These are phyloP conservation scores for Incurvaria masculella DNA, from an alignment of 2,888 invertebrate species.

Conservation along the genomic window DNA sequence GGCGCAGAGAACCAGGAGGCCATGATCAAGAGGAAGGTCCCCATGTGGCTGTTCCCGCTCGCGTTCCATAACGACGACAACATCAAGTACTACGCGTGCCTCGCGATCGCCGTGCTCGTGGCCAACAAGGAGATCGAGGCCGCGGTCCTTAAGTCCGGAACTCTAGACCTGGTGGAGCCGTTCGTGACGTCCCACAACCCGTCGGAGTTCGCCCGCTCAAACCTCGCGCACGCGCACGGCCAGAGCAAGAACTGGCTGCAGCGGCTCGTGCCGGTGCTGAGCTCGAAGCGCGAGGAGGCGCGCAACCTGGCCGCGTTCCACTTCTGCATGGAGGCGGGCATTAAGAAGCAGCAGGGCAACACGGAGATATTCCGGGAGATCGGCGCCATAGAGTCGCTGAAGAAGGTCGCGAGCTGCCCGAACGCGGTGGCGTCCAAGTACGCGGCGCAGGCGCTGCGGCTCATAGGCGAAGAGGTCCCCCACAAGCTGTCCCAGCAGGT, in stretches of 20 bases:
- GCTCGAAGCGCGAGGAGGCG: slow-evolving; percentile 94
- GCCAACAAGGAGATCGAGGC: slow-evolving; percentile 98
- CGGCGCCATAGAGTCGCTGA: slow-evolving; percentile 91
- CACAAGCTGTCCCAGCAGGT: slow-evolving; percentile 98
- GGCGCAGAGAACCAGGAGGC: slow-evolving; percentile 96
- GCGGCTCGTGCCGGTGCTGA: slow-evolving; percentile 88
- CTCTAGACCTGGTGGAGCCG: slow-evolving; percentile 93
- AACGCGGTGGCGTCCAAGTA: slow-evolving; percentile 97
- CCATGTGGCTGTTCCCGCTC: slow-evolving; percentile 96
- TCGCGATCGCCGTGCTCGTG: slow-evolving; percentile 94
- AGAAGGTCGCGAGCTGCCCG: slow-evolving; percentile 95
- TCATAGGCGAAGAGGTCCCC: slow-evolving; percentile 96
- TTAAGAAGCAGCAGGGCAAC: slow-evolving; percentile 91
- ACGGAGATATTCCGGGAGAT: slow-evolving; percentile 91
- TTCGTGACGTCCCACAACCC: slow-evolving; percentile 95
- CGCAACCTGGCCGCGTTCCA: slow-evolving; percentile 97
- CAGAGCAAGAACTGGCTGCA: slow-evolving; percentile 95
- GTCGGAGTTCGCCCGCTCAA: slow-evolving; percentile 89
- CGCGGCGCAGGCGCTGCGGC: slow-evolving; percentile 85
- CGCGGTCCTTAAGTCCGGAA: slow-evolving; percentile 94
- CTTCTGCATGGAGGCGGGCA: slow-evolving; percentile 98
- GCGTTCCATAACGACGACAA: slow-evolving; percentile 97
- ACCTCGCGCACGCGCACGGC: slow-evolving; percentile 90
- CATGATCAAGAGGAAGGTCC: slow-evolving; percentile 93
- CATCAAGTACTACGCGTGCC: slow-evolving; percentile 96